Base-by-base conservation (phyloP, 2,888 invertebrate genomes). In the Carpatolechia fugitivella region DNA sequence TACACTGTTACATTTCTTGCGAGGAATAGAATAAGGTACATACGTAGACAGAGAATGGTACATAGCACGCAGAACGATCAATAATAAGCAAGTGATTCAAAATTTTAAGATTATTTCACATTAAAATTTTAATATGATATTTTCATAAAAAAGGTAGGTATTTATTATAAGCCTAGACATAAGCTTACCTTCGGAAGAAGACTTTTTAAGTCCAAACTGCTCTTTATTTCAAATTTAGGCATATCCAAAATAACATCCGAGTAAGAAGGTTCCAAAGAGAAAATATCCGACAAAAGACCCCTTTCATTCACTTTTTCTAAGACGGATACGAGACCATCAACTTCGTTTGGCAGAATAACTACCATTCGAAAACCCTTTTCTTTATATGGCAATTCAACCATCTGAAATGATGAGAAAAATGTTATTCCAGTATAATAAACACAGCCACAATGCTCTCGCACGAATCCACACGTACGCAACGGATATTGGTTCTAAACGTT, bases 321-420 rank as follows among this genome's bases (percentile, higher is more conserved):
- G n/a, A 80, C 68, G 0, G 65, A 54, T 0, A 68, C 55, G 0
- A 82, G 71, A 33, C 82, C 82, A 31, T 82, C 74, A 1, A 76
- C 51, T 46, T 76, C 68, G 44, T 80, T 58, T 0, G 82, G 80
- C 5, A 82, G 68, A 1, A 80, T 68, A 0, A 82, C 57, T 4
- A 82, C 68, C 80, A 82, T 82, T 10, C 82, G 80, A 70, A 80
- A 81, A 3, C 72, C 70, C 0, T 1, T 24, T 53, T 81, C 80
- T 61, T 79, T 70, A 66, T 82, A 82, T 0, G 82, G 81, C 7
- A 82, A 67, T 56, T 82, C 82, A 11, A 81, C 53, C 69, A 82
- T 51, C 82, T 82, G 66, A 7, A 55, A 58, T 1, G 29, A 30
- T 20, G 18, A 6, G 7, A 20, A 4, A 41, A 11, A 18, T 11